A percentile compares a stretch with the other conserved stretches of the same genome.
Evolutionary conservation across 2,113 vertebrate genomes (phyloP).

Genomic region (Columbina picui): DNA sequence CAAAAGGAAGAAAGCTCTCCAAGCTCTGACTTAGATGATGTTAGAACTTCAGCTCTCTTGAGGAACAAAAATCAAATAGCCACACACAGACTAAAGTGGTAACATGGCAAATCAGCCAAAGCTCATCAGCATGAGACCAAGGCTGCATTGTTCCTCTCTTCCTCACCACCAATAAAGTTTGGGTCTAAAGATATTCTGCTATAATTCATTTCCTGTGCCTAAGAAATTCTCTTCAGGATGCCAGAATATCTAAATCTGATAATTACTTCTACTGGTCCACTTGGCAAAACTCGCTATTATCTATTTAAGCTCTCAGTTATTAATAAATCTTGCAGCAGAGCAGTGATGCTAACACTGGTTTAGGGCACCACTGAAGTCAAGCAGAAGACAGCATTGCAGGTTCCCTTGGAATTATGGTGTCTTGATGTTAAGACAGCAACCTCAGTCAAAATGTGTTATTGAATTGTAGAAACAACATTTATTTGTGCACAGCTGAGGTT

Average conservation of each 20-base stretch:
- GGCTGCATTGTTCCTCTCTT: conserved; percentile 49
- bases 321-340: background rate
- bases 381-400: background rate
- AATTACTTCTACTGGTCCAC: conserved; percentile 50
- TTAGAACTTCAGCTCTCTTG: conserved; percentile 45
- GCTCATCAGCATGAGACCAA: conserved; percentile 25
- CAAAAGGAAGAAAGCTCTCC: background rate
- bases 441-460: background rate
- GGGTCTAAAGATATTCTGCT: conserved; percentile 43
- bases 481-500: background rate
- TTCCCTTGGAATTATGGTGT: background rate
- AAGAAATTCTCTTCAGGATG: conserved; percentile 11
- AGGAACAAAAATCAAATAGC: conserved; percentile 47
- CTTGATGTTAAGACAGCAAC: background rate
- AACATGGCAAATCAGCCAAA: conserved; percentile 30
- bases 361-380: background rate
- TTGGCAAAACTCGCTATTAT: background rate
- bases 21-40: conserved; percentile 26
- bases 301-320: conserved; percentile 10
- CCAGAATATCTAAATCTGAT: conserved; percentile 60
- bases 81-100: conserved; percentile 62
- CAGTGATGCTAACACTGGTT: background rate
- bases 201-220: conserved; percentile 54
- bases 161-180: conserved; percentile 33
- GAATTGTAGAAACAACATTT: background rate